Evolutionary conservation across 2,113 vertebrate genomes (phyloP).

Genomic region (Malurus cyaneus): DNA sequence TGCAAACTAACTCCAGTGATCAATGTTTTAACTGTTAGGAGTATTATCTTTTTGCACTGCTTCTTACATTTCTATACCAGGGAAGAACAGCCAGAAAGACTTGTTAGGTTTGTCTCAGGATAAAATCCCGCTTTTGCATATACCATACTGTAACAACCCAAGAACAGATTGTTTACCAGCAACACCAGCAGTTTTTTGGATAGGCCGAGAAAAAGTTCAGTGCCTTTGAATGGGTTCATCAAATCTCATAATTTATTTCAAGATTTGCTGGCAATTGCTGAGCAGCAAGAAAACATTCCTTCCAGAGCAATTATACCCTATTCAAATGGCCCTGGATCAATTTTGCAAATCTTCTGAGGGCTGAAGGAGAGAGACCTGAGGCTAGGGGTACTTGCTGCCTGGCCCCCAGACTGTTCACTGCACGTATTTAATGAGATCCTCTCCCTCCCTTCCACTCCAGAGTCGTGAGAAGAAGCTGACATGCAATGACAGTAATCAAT

Average conservation of each 20-base stretch:
- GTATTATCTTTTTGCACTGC: constrained; percentile 15
- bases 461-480: constrained; percentile 44
- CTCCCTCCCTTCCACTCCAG: neutral
- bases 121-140: neutral
- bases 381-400: neutral
- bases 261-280: neutral
- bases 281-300: neutral
- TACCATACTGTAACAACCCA: neutral
- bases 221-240: neutral
- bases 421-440: constrained; percentile 42
- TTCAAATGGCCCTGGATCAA: constrained; percentile 51
- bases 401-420: neutral
- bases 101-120: neutral
- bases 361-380: constrained; percentile 1
- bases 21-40: constrained; percentile 2
- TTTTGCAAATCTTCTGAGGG: neutral
- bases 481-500: constrained; percentile 64
- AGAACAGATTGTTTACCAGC: neutral
- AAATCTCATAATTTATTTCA: neutral
- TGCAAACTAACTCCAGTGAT: constrained; percentile 34
- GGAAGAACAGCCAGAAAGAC: neutral
- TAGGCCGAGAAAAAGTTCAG: neutral
- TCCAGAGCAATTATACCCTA: neutral
- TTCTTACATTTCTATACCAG: neutral
- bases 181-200: neutral